Evolutionary conservation across 2,888 invertebrate genomes (phyloP), one percentile per base, ranked within the genome.

Genomic region (Micropterix aruncella): DNA sequence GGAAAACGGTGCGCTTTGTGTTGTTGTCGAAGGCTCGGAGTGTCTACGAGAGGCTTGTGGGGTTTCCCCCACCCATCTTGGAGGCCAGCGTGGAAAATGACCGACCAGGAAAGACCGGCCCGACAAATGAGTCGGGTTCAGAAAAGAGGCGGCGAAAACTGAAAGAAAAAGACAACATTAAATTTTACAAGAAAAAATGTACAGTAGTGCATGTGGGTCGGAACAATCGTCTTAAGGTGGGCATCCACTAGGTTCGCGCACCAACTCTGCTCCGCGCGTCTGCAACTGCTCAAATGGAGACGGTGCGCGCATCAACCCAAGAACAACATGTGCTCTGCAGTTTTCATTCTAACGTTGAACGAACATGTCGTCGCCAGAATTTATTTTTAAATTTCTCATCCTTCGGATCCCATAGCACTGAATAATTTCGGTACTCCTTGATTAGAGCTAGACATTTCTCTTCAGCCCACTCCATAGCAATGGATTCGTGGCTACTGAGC

Each of bases 91-190:
- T 77, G 58, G 87, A 83, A 59, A 85, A 73, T 68, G 84, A 82
- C 66, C 84, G 80, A 57, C 86, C 78, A 59, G 86, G 83, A 74
- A 87, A 79, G 27, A 27, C 27, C 12, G 27, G 27, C 57, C 80
- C 75, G 62, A 79, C 75, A 66, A 75, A 63, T 68, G 75, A 72
- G 65, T 77, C 76, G 66, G 78, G 75, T 65, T 89, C 89, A 64
- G 83, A 83, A 76, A 90, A 88, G 65, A 90, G 75, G 72, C 88
- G 87, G 63, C 89, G 85, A 79, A 90, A 90, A 77, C 89, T 89
- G 70, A 38, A 67, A 67, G 52, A 46, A 50, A 49, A 47, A 51
- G 48, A 48, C 19, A 41, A 41, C 2, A 44, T 5, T 7, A 27
- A 44, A 18, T 19, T 4, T 39, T n/a, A 36, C n/a, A 45, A 37